Percentiles rank a stretch among this genome's conserved stretches.
phyloP scores from a whole-genome alignment of 1,140 invertebrate species.

The Drosophila ananassae region DNA sequence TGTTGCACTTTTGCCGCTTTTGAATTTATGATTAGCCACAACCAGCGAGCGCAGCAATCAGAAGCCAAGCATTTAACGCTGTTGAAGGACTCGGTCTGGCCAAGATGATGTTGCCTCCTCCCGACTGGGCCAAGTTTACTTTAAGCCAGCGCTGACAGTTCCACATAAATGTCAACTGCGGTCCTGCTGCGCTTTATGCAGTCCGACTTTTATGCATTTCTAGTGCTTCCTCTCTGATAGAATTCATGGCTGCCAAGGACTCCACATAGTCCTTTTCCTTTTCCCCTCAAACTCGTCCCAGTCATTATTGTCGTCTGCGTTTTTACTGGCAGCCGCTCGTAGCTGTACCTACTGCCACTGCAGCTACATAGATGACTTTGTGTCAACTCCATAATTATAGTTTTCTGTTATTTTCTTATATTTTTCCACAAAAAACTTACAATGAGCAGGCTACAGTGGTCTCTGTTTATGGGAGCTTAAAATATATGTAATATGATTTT shows the following conservation, averaged over 20 bases:
- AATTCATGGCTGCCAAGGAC: conserved; percentile 57
- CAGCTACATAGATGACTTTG: conserved; percentile 64
- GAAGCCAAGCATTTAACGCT: conserved; percentile 49
- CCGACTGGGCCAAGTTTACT: conserved; percentile 46
- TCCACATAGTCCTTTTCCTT: conserved; percentile 38
- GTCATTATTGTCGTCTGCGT: conserved; percentile 77
- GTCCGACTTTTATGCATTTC: conserved; percentile 79
- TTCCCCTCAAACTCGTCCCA: conserved; percentile 22
- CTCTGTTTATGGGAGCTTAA: not conserved
- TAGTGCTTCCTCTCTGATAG: conserved; percentile 66
- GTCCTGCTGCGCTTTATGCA: conserved; percentile 75
- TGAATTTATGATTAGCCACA: conserved; percentile 75
- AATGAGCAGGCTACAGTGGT: conserved; percentile 55
- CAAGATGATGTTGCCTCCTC: not conserved
- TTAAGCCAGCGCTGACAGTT: conserved; percentile 58
- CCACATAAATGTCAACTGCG: conserved; percentile 72
- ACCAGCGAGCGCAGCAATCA: conserved; percentile 25
- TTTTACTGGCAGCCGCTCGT: conserved; percentile 50
- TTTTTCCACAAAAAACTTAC: conserved; percentile 55
- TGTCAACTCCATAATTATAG: conserved; percentile 80
- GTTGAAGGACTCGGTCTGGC: conserved; percentile 26
- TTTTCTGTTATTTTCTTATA: conserved; percentile 49
- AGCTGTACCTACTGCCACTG: conserved; percentile 30
- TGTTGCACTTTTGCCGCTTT: conserved; percentile 75
- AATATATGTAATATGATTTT: not conserved